Evolutionary conservation across 35 echinoderm and acorn worm species (phyloP), one percentile per base, ranked within the genome.

Genomic region (Ophiothrix spiculata): DNA sequence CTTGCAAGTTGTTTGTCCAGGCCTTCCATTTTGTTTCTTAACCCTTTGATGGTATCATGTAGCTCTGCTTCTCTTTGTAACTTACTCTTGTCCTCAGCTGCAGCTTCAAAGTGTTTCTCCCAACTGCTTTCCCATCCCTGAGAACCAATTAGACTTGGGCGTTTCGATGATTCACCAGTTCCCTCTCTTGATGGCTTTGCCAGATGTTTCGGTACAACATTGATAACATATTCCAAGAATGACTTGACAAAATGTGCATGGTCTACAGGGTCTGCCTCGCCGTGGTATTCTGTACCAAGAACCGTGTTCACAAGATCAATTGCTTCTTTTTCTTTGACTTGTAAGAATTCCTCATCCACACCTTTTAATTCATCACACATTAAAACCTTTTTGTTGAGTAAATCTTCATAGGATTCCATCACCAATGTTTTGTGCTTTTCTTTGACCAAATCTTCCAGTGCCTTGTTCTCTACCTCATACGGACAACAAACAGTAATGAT

Each of bases 231-330:
- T 28, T 69, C 60, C 60, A 69, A 69, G 60, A 69, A 69, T 15
- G 60, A 69, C 60, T 69, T 69, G 10, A 69, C 60, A 69, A 69
- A 69, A 28, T 69, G 60, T 2, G 60, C 60, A 69, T 69, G 60
- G 29, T 69, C 60, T 25, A 69, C 60, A 25, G 60, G 60, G 60
- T 69, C 60, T 15, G 60, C 60, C 23, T 69, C 60, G 29, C 60
- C 60, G 3, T 28, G 8, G 2, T 12, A 69, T 15, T 69, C 6
- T 12, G 2, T 25, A 4, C 60, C 60, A n/a, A 69, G 4, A 15
- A 69, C 60, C 3, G 3, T 69, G 29, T 69, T 69, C 2, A 69
- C 25, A 10, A 69, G 60, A 1, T 15, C 60, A 12, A 69, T 69
- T 28, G 3, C 29, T 69, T 69, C 60, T 69, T n/a, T 69, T 25